Conservation (phyloP, 1,140 invertebrate species). For the Caenorhabditis inopinata region DNA sequence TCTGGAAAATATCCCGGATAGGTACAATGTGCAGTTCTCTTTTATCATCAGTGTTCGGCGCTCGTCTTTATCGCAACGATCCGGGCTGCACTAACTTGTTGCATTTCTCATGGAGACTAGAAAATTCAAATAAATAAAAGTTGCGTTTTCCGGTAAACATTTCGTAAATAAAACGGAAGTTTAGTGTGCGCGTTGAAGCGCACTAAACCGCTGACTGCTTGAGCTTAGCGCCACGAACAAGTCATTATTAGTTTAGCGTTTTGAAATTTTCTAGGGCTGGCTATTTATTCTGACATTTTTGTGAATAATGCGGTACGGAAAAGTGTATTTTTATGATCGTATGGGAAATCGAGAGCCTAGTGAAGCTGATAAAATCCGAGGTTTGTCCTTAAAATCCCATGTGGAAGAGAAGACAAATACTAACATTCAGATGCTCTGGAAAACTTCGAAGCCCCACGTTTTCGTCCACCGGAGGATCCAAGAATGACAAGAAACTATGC, state of each 20-base stretch:
- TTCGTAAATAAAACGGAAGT: conserved; percentile 24
- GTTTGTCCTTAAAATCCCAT: no score
- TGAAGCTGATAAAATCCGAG: conserved; percentile 38
- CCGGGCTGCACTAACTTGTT: no score
- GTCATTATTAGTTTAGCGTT: conserved; percentile 32
- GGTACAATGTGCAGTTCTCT: no score
- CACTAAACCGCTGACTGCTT: not conserved
- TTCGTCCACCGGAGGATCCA: conserved; percentile 31
- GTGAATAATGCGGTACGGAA: conserved; percentile 39
- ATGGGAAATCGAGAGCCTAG: conserved; percentile 45
- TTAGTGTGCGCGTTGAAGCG: not conserved
- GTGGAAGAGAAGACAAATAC: no score
- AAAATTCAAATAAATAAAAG: no score
- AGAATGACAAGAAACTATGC: conserved; percentile 29
- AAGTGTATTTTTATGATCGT: conserved; percentile 45
- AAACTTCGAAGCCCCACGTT: conserved; percentile 39
- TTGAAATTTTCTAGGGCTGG: conserved; percentile 5
- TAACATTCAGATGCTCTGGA: conserved; percentile 40
- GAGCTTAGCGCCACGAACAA: not conserved
- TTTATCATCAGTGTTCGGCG: no score
- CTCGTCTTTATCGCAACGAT: no score
- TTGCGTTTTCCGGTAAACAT: not conserved
- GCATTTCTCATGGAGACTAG: no score
- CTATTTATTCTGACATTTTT: not conserved
- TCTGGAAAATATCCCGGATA: no score